Percentiles rank a stretch among this genome's conserved stretches.
Evolutionary conservation across 2,113 vertebrate genomes (phyloP).

Genomic region (Paramormyrops kingsleyae): DNA sequence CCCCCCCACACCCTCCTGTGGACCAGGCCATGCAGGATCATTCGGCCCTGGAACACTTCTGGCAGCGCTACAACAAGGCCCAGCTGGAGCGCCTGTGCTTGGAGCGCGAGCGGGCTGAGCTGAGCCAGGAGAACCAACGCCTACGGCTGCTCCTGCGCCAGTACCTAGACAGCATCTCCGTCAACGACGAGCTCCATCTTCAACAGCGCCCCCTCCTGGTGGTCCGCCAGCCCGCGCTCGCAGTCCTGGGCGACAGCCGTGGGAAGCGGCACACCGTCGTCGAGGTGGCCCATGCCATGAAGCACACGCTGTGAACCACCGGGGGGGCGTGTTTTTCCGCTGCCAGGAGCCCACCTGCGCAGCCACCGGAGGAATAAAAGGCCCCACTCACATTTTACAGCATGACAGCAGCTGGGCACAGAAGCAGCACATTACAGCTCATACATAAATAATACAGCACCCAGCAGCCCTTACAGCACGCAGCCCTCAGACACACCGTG

Average conservation of each 20-base stretch:
- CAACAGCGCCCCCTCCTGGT: conserved; percentile 51
- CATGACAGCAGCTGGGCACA: not conserved
- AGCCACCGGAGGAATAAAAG: not conserved
- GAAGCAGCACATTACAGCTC: conserved; percentile 1
- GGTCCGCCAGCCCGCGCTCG: conserved; percentile 29
- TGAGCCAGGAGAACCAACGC: conserved; percentile 53
- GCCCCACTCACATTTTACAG: not conserved
- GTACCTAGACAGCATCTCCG: conserved; percentile 61
- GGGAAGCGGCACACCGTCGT: conserved; percentile 27
- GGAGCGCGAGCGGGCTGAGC: conserved; percentile 33
- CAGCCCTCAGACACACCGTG: not conserved
- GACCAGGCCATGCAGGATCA: conserved; percentile 58
- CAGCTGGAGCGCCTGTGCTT: conserved; percentile 66
- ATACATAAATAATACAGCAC: not conserved
- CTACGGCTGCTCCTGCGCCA: conserved; percentile 58
- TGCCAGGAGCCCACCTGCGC: not conserved
- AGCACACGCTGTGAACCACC: conserved; percentile 35
- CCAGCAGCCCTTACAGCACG: not conserved
- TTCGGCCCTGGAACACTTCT: conserved; percentile 63
- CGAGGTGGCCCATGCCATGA: conserved; percentile 43
- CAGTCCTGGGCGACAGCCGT: not conserved
- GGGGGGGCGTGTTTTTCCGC: fast-evolving
- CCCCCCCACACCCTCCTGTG: not conserved
- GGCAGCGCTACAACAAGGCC: conserved; percentile 74
- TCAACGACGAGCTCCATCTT: conserved; percentile 49